phyloP scores from a whole-genome alignment of 2,797 vertebrate genomes.

The Manis javanica region DNA sequence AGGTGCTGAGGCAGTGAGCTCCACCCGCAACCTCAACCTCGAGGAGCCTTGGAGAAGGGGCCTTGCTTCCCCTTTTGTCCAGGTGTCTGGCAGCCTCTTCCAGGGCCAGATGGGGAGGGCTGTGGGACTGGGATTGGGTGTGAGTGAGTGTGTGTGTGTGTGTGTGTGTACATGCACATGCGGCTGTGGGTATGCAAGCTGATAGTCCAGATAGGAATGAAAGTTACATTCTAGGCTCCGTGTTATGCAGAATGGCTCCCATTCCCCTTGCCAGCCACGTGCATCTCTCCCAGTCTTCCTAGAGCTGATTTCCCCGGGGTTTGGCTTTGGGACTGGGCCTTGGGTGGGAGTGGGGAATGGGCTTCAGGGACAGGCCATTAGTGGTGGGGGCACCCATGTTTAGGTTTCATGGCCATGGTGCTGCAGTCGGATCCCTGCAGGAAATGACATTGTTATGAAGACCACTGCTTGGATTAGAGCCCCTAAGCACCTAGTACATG shows the following conservation, averaged over 20 bases:
- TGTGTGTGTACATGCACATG: fast-evolving
- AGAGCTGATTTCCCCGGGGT: neutral
- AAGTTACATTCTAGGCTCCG: neutral
- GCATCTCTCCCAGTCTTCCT: neutral
- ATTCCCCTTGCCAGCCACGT: neutral
- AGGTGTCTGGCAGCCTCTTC: neutral
- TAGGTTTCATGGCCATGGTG: neutral
- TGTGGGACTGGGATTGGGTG: no score
- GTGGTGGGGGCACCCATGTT: neutral
- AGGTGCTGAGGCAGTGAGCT: neutral
- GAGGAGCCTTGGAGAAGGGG: neutral
- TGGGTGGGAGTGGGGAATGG: no score
- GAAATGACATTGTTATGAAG: neutral
- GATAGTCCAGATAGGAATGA: neutral
- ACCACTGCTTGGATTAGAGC: no score
- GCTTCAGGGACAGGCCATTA: neutral
- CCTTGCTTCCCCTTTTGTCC: neutral
- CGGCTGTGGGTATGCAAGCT: neutral
- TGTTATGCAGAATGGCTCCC: neutral
- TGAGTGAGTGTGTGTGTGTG: neutral
- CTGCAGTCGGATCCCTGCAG: neutral
- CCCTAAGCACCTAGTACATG: fast-evolving
- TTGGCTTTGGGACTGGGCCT: neutral
- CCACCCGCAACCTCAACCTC: fast-evolving
- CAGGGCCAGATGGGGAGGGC: neutral